A percentile compares a stretch with the other conserved stretches of the same genome.
phyloP scores from a whole-genome alignment of 2,797 vertebrate genomes.

The Fistularia tabacaria region DNA sequence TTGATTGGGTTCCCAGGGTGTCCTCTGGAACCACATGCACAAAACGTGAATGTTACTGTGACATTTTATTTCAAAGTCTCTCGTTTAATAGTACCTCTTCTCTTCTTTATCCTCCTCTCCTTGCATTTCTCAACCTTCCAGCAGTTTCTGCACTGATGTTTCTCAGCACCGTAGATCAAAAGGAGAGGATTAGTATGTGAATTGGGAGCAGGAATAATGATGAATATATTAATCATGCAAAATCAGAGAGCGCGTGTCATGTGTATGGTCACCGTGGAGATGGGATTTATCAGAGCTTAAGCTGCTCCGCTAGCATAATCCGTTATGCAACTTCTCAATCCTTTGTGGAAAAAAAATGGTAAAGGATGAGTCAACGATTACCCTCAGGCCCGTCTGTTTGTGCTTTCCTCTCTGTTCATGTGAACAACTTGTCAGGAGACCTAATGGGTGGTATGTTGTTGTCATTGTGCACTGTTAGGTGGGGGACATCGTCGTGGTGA shows the following conservation, averaged over 20 bases:
- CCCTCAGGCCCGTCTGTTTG: conserved; percentile 29
- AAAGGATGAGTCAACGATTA: conserved; percentile 41
- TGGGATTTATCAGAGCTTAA: conserved; percentile 67
- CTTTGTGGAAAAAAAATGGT: conserved; percentile 25
- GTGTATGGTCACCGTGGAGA: conserved; percentile 64
- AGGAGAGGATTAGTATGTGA: conserved; percentile 58
- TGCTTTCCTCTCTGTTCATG: conserved; percentile 6
- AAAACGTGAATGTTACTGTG: too few relatives aligned
- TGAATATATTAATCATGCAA: conserved; percentile 71
- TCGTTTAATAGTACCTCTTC: neutral
- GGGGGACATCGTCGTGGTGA: conserved; percentile 93
- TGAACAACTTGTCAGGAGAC: conserved; percentile 21
- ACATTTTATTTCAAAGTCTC: too few relatives aligned
- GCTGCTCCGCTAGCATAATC: conserved; percentile 69
- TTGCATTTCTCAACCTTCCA: conserved; percentile 12
- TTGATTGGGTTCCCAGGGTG: neutral
- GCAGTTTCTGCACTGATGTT: conserved; percentile 29
- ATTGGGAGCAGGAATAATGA: conserved; percentile 67
- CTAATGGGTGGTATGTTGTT: conserved; percentile 10
- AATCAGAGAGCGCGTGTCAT: conserved; percentile 65
- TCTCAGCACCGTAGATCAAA: conserved; percentile 52
- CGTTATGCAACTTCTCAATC: conserved; percentile 71
- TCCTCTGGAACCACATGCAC: too few relatives aligned
- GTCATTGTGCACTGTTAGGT: conserved; percentile 73
- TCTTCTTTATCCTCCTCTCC: neutral